Evolutionary conservation across 2,888 invertebrate species (phyloP), one percentile per base, ranked within the genome.

Genomic region (Thera britannica): DNA sequence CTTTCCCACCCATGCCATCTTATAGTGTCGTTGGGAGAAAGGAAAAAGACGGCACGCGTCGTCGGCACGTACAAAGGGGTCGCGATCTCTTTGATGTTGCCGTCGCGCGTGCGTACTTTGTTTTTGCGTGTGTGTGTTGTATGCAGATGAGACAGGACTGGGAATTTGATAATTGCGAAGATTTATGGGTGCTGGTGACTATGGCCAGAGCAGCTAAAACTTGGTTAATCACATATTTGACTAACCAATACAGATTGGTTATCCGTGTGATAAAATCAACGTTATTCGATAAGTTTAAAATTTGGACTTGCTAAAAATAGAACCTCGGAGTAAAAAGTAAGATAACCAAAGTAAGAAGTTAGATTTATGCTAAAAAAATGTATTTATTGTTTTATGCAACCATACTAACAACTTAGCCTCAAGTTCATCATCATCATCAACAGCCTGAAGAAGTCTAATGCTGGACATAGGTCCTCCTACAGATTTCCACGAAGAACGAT

Each of bases 91-190:
- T 93, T 93, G 93, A 93, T 91, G 88, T 92, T 79, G 85, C 90
- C 92, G 92, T 84, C 87, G 89, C 89, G 92, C 91, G 90, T 90
- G 90, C 92, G 92, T 90, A 87, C 75, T 74, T 71, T 83, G 81
- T 77, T 79, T 81, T 79, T 81, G 80, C 79, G 79, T 79, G 72
- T 86, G 85, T 87, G 87, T 86, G 89, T 79, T 88, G 85, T 89
- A 92, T 92, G 93, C 90, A 93, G 92, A 93, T 92, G 91, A 91
- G 90, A 83, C 79, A 82, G 77, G 80, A 81, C 83, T 79, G 89
- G 87, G 92, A 92, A 92, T 93, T 93, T 92, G 93, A 92, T 93
- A 93, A 93, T 93, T 93, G 93, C 90, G 80, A 90, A 91, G 93
- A 93, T 93, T 93, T 92, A 91, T 90, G 79, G 81, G 79, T 82